Conservation (phyloP, 1,140 invertebrate genomes). For the Frieseomelitta varia region DNA sequence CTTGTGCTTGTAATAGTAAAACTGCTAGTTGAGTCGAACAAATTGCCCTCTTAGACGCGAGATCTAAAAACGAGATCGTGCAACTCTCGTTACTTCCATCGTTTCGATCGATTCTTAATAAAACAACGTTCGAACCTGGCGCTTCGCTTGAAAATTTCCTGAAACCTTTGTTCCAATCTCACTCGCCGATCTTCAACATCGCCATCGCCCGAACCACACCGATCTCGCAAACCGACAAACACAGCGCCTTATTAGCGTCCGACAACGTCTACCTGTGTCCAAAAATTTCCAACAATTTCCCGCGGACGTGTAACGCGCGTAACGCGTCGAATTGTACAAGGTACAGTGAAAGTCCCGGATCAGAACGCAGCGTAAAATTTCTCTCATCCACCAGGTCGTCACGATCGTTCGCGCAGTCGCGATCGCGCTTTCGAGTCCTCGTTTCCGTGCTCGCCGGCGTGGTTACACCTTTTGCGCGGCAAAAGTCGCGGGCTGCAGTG, state of each 20-base stretch:
- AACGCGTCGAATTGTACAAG: slow-evolving; percentile 2
- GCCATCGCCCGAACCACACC: too few species aligned
- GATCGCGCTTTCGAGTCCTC: slow-evolving; percentile 24
- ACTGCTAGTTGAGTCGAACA: slow-evolving; percentile 5
- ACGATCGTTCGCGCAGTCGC: slow-evolving; percentile 11
- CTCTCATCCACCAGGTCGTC: slow-evolving; percentile 4
- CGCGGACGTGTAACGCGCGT: slow-evolving; percentile 3
- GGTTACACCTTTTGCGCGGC: not conserved
- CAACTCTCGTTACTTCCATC: not conserved
- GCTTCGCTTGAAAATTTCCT: too few species aligned
- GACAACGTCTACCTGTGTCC: not conserved
- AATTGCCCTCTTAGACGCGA: not conserved
- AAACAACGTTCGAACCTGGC: too few species aligned
- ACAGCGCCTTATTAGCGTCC: slow-evolving; percentile 1
- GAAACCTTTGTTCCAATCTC: too few species aligned
- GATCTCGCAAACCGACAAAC: not conserved
- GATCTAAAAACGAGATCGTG: not conserved
- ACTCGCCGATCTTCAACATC: not conserved
- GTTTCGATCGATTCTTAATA: too few species aligned
- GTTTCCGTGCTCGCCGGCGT: not conserved
- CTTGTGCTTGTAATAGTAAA: not conserved
- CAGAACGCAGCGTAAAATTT: slow-evolving; percentile 19
- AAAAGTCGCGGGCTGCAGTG: slow-evolving; percentile 19
- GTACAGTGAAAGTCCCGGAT: slow-evolving; percentile 35
- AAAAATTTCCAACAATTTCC: not conserved